A percentile compares a stretch with the other conserved stretches of the same genome.
These are phyloP conservation scores for Rhadinocentrus ornatus DNA, from an alignment of 2,797 vertebrate genomes.

Conservation along the genomic window DNA sequence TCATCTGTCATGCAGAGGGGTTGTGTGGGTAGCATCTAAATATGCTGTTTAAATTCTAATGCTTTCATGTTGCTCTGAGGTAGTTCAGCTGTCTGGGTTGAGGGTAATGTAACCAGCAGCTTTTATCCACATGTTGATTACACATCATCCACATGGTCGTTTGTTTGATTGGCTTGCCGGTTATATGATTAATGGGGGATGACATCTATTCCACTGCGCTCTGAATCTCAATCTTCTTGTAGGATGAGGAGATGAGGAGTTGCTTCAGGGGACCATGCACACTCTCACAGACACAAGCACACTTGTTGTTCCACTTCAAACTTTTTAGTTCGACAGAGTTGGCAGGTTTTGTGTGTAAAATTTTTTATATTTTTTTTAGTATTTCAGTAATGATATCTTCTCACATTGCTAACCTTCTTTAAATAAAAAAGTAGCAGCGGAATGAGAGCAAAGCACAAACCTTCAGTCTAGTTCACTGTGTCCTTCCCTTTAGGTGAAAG, in stretches of 20 bases:
- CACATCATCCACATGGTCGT: conserved; percentile 49
- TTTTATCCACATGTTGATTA: conserved; percentile 47
- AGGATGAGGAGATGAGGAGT: conserved; percentile 33
- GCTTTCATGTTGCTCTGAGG: conserved; percentile 3
- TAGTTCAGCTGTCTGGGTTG: conserved; percentile 19
- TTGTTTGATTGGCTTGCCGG: conserved; percentile 33
- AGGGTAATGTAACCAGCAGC: conserved; percentile 31
- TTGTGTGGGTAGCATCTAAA: conserved; percentile 9
- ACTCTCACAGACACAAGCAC: no score
- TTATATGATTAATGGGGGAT: conserved; percentile 33
- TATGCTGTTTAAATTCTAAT: conserved; percentile 20
- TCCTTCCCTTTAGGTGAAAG: conserved; percentile 86
- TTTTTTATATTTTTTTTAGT: no score
- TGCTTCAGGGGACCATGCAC: conserved; percentile 1
- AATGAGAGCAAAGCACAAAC: not conserved
- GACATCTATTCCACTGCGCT: conserved; percentile 42
- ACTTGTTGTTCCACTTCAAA: not conserved
- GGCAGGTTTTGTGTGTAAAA: no score
- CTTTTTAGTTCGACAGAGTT: not conserved
- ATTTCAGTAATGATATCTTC: not conserved
- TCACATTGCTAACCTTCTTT: not conserved
- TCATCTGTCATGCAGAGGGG: conserved; percentile 16
- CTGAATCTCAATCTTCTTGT: conserved; percentile 51
- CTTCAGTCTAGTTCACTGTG: not conserved
- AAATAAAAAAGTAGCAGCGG: not conserved